Conservation (phyloP, 2,888 invertebrate species). For the Helobdella robusta region DNA sequence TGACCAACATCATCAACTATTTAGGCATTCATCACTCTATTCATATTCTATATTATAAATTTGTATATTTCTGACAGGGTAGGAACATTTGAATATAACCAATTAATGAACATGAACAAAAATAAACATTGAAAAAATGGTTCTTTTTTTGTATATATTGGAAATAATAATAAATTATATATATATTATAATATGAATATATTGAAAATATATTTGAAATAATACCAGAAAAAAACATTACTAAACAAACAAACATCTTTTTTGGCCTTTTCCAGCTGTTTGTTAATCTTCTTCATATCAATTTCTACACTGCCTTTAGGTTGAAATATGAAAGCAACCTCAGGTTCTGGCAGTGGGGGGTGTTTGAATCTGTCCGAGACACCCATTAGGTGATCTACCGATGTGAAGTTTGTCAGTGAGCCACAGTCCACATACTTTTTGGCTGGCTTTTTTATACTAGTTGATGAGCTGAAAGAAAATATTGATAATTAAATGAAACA, state of each 20-base stretch:
- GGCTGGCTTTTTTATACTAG: conserved; percentile 7
- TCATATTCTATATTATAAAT: too few species aligned
- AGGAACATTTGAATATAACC: too few species aligned
- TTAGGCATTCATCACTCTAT: too few species aligned
- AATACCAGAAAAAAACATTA: not conserved
- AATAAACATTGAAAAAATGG: too few species aligned
- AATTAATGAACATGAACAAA: too few species aligned
- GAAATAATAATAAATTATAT: not conserved
- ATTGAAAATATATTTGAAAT: not conserved
- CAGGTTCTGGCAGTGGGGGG: conserved; percentile 72
- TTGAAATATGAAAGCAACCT: conserved; percentile 47
- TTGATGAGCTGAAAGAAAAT: too few species aligned
- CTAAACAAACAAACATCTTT: conserved; percentile 42
- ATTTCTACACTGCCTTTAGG: conserved; percentile 43
- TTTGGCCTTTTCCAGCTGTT: conserved; percentile 41
- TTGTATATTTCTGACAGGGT: too few species aligned
- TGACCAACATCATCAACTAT: too few species aligned
- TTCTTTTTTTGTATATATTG: too few species aligned
- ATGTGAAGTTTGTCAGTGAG: conserved; percentile 64
- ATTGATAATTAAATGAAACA: too few species aligned
- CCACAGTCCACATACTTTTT: conserved; percentile 56
- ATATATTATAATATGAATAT: not conserved
- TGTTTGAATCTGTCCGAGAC: conserved; percentile 72
- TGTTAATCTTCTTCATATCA: conserved; percentile 45
- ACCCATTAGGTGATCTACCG: conserved; percentile 68